These are phyloP conservation scores for Ornithorhynchus anatinus DNA, from an alignment of 2,113 vertebrate genomes.

Conservation along the genomic window DNA sequence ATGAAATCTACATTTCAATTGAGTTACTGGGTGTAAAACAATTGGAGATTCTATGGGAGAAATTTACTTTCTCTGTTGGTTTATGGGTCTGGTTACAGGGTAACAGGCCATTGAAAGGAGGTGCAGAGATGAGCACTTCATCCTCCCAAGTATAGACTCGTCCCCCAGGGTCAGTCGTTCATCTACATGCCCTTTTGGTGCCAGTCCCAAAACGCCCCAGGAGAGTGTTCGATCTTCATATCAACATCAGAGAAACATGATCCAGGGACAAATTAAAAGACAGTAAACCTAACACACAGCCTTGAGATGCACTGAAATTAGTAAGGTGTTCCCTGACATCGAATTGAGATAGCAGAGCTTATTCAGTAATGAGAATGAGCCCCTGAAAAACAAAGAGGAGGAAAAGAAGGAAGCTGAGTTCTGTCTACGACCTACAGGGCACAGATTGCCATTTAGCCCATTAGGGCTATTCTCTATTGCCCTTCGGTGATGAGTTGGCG, in stretches of 20 bases:
- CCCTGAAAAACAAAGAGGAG: not conserved
- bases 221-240: constrained; percentile 12
- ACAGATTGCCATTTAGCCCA: no score
- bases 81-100: constrained; percentile 7
- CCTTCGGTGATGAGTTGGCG: no score
- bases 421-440: not conserved
- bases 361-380: constrained; percentile 39
- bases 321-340: not conserved
- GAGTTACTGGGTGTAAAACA: not conserved
- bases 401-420: not conserved
- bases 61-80: not conserved
- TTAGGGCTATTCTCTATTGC: no score
- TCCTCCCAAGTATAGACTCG: not conserved
- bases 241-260: constrained; percentile 11
- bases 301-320: constrained; percentile 30
- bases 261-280: constrained; percentile 27
- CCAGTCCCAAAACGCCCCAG: not conserved
- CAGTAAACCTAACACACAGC: constrained; percentile 20
- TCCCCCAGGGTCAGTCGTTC: not conserved
- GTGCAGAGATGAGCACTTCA: not conserved
- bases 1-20: not conserved
- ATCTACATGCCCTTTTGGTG: not conserved
- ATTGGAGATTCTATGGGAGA: not conserved
- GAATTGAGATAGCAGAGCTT: constrained; percentile 3
- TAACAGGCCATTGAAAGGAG: not conserved